Evolutionary conservation across 2,797 vertebrate genomes (phyloP).

Genomic region (Mus caroli): DNA sequence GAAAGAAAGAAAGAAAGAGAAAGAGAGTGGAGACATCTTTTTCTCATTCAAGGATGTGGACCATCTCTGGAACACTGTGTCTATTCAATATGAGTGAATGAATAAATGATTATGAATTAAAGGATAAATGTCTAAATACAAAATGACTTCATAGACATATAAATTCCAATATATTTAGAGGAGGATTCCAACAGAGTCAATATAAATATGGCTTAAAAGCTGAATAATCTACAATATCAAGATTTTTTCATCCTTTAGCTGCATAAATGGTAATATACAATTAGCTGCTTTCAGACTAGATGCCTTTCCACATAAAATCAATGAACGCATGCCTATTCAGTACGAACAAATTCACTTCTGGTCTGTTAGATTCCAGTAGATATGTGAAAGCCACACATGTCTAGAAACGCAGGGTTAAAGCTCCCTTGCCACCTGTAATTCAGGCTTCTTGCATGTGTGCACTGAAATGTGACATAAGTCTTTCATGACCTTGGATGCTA

Average conservation of each 20-base stretch:
- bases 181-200: not conserved
- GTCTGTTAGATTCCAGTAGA: slow-evolving; percentile 56
- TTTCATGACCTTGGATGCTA: slow-evolving; percentile 59
- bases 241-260: slow-evolving; percentile 1
- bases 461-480: not conserved
- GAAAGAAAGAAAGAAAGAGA: no score
- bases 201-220: slow-evolving; percentile 4
- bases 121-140: not conserved
- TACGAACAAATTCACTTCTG: slow-evolving; percentile 35
- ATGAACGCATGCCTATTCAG: not conserved
- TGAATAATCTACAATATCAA: not conserved
- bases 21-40: not conserved
- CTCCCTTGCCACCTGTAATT: slow-evolving; percentile 72
- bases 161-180: not conserved
- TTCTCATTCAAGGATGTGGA: not conserved
- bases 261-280: not conserved
- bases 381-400: slow-evolving; percentile 67
- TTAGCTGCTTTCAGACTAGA: not conserved
- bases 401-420: slow-evolving; percentile 69
- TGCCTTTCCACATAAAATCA: not conserved
- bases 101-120: slow-evolving; percentile 27
- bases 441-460: slow-evolving; percentile 29
- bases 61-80: not conserved
- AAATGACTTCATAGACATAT: not conserved
- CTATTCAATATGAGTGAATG: slow-evolving; percentile 25